These are phyloP conservation scores for Pituophis catenifer DNA, from an alignment of 2,113 vertebrate genomes.

Conservation along the genomic window DNA sequence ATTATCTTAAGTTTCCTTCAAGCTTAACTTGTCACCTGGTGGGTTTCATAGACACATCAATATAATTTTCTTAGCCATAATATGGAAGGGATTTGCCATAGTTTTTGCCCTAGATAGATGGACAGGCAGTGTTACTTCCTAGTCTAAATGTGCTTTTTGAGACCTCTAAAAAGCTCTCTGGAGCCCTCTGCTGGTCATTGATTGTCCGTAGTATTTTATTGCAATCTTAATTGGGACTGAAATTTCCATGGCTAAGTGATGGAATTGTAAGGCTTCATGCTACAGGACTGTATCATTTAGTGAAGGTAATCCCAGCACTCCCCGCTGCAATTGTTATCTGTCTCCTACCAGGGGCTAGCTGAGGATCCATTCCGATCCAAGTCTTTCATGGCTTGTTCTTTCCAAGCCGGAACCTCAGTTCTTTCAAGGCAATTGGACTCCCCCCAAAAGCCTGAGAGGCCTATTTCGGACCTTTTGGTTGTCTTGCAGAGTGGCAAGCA, in stretches of 20 bases:
- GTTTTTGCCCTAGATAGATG: background rate
- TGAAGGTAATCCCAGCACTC: background rate
- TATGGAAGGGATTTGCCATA: background rate
- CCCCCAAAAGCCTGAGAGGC: background rate
- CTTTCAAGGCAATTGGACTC: background rate
- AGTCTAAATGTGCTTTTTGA: background rate
- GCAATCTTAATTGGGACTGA: background rate
- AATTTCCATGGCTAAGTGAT: background rate
- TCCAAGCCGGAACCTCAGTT: background rate
- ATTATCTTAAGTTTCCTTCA: background rate
- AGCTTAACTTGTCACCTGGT: background rate
- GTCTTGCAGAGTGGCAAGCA: background rate
- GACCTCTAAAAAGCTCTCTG: background rate
- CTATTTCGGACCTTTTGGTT: background rate
- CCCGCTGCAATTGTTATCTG: background rate
- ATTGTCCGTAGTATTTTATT: background rate
- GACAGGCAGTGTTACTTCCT: background rate
- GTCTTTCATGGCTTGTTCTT: background rate
- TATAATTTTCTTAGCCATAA: background rate
- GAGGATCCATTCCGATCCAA: background rate
- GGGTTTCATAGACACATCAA: background rate
- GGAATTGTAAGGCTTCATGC: background rate
- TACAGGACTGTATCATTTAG: background rate
- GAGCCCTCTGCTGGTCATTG: background rate
- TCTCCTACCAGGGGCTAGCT: background rate